phyloP scores from a whole-genome alignment of 2,113 vertebrate genomes.

The Sylvilagus bachmani region DNA sequence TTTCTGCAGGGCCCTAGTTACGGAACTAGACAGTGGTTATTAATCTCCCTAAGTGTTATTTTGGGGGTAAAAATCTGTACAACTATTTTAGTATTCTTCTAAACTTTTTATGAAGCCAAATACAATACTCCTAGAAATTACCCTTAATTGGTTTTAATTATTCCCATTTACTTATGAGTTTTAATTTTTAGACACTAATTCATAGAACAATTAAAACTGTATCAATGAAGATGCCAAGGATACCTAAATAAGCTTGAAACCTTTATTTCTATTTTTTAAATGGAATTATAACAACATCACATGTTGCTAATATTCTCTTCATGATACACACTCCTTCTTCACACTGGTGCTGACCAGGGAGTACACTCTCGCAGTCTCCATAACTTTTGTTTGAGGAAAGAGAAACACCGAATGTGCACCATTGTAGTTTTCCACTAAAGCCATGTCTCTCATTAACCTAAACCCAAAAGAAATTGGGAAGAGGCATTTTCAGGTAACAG shows the following conservation, averaged over 20 bases:
- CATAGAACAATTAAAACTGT: not conserved
- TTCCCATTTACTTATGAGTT: not conserved
- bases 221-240: not conserved
- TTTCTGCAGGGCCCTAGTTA: constrained; percentile 57
- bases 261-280: constrained; percentile 15
- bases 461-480: not conserved
- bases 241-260: not conserved
- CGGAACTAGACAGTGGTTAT: constrained; percentile 57
- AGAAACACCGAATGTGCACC: not conserved
- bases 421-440: not conserved
- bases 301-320: not conserved
- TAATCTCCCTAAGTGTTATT: constrained; percentile 22
- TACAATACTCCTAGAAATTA: not conserved
- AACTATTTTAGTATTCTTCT: not conserved
- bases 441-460: not conserved
- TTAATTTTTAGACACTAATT: constrained; percentile 14
- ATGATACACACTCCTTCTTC: not conserved
- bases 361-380: not conserved
- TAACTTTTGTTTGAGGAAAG: not conserved
- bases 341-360: not conserved
- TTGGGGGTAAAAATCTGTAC: not conserved
- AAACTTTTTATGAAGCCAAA: not conserved
- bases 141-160: not conserved
- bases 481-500: not conserved
- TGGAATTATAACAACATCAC: not conserved